These are phyloP conservation scores for Mercenaria mercenaria DNA, from an alignment of 1,140 invertebrate genomes.

Conservation along the genomic window DNA sequence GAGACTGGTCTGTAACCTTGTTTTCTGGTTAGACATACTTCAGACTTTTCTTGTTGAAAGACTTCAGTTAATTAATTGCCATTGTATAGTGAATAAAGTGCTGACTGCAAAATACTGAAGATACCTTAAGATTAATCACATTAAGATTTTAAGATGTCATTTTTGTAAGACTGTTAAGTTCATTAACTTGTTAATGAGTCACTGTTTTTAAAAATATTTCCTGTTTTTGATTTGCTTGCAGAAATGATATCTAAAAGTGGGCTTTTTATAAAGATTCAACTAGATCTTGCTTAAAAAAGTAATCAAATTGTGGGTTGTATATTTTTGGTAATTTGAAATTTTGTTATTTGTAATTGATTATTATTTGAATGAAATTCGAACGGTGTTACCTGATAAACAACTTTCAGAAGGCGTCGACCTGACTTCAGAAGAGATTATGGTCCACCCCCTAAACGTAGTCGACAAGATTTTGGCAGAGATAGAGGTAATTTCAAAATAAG, in stretches of 20 bases:
- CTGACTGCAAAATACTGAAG: constrained; percentile 7
- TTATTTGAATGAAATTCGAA: neutral
- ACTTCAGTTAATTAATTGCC: no score
- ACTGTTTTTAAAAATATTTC: no score
- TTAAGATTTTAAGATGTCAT: neutral
- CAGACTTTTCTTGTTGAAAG: no score
- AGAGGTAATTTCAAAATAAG: constrained; percentile 34
- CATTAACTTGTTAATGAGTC: neutral
- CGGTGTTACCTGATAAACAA: constrained; percentile 23
- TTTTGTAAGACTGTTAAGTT: neutral
- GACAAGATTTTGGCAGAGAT: constrained; percentile 54
- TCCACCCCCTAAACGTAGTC: constrained; percentile 52
- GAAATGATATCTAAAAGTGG: constrained; percentile 14
- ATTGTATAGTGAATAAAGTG: no score
- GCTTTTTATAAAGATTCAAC: neutral
- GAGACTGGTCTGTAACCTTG: no score
- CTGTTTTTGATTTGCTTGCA: neutral
- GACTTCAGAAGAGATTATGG: constrained; percentile 62
- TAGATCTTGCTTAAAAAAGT: neutral
- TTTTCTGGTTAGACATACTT: no score
- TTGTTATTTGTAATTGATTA: neutral
- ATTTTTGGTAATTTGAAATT: neutral
- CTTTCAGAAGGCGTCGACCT: constrained; percentile 60
- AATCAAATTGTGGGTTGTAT: neutral
- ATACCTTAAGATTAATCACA: neutral